Evolutionary conservation across 1,140 invertebrate genomes (phyloP).

Genomic region (Samia ricini): DNA sequence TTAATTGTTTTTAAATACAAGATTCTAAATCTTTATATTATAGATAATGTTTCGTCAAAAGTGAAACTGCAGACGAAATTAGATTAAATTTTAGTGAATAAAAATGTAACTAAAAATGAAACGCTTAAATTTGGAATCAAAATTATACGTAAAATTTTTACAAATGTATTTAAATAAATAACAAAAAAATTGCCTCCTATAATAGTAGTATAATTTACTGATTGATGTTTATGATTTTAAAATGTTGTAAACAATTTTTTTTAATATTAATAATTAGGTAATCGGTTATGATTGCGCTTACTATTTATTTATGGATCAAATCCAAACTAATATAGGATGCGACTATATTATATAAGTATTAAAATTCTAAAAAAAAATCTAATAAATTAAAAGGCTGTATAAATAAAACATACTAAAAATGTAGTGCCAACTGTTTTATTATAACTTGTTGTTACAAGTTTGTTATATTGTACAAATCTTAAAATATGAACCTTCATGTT

Average conservation of each 20-base stretch:
- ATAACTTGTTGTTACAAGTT: neutral
- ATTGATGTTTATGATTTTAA: neutral
- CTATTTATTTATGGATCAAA: neutral
- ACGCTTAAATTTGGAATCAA: no score
- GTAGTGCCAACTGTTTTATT: slow-evolving; percentile 3
- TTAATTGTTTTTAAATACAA: neutral
- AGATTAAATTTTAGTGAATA: slow-evolving; percentile 4
- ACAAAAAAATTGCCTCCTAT: neutral
- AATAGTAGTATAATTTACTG: neutral
- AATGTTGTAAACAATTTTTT: slow-evolving; percentile 1
- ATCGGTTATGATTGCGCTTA: slow-evolving; percentile 1
- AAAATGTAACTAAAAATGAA: no score
- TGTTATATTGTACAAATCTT: slow-evolving; percentile 1
- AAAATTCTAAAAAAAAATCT: no score
- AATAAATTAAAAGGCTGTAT: neutral
- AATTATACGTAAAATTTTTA: no score
- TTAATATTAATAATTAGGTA: neutral
- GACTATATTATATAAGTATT: neutral
- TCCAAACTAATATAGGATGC: neutral
- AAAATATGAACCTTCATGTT: neutral
- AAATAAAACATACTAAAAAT: slow-evolving; percentile 1
- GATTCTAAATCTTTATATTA: neutral
- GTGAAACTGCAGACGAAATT: slow-evolving; percentile 9
- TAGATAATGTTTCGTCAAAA: slow-evolving; percentile 6
- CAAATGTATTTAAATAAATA: neutral